phyloP scores from a whole-genome alignment of 1,140 invertebrate genomes.

The Bombus haemorrhoidalis region DNA sequence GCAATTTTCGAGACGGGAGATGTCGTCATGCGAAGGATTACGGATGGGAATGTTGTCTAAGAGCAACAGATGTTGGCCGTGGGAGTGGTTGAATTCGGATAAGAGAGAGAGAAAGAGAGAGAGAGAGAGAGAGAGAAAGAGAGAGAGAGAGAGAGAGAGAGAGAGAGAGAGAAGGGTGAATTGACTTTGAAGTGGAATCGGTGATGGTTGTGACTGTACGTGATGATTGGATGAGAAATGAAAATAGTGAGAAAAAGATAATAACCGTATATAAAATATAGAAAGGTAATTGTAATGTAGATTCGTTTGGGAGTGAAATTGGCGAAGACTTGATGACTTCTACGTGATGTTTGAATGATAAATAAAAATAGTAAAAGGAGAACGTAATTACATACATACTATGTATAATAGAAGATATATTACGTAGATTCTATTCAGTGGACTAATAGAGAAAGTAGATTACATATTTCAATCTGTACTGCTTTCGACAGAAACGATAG shows the following conservation, averaged over 20 bases:
- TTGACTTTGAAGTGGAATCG: too few relatives aligned
- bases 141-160: background rate
- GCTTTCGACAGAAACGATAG: too few relatives aligned
- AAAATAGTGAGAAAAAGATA: too few relatives aligned
- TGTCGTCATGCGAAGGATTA: background rate
- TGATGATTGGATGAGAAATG: too few relatives aligned
- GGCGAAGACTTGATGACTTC: background rate
- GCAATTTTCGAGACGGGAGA: too few relatives aligned
- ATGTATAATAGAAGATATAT: too few relatives aligned
- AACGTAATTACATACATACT: background rate
- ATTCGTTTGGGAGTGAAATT: background rate
- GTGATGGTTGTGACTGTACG: too few relatives aligned
- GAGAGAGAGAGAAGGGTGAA: background rate
- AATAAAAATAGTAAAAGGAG: background rate
- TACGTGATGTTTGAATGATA: background rate
- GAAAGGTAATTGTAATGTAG: background rate
- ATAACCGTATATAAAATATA: too few relatives aligned
- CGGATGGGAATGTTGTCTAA: background rate
- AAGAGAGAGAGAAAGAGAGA: background rate
- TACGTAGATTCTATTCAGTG: too few relatives aligned
- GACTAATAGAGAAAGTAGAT: too few relatives aligned
- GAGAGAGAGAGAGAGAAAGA: too few relatives aligned
- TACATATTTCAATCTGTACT: too few relatives aligned
- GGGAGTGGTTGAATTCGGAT: background rate
- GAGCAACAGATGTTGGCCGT: conserved; percentile 41